A percentile compares a stretch with the other conserved stretches of the same genome.
phyloP scores from a whole-genome alignment of 2,113 vertebrate species.

The Leptobrachium ailaonicum region DNA sequence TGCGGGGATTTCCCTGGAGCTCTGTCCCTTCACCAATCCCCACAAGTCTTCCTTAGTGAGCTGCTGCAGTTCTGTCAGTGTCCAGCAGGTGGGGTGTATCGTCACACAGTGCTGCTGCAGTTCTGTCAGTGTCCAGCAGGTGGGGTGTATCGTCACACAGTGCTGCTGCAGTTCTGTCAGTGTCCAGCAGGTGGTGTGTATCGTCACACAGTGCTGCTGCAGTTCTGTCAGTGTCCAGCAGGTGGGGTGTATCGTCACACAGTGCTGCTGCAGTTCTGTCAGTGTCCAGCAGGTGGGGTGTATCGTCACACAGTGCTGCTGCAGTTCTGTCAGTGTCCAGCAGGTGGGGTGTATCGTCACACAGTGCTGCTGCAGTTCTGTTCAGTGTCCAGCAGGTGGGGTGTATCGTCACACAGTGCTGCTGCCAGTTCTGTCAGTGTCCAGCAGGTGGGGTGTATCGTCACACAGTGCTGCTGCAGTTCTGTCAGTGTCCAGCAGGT shows the following conservation, averaged over 20 bases:
- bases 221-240: background rate
- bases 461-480: conserved; percentile 8
- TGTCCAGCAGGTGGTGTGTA: background rate
- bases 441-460: conserved; percentile 11
- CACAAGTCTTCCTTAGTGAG: too few species aligned
- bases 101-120: too few species aligned
- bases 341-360: conserved; percentile 22
- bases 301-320: too few species aligned
- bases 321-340: background rate
- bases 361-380: background rate
- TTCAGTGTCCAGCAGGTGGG: background rate
- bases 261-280: background rate
- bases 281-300: background rate
- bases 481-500: background rate
- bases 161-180: background rate
- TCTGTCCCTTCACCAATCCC: background rate
- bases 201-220: too few species aligned
- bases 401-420: background rate
- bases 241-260: conserved; percentile 24
- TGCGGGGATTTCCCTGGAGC: too few species aligned
- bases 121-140: background rate
- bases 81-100: background rate
- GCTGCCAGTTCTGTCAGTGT: background rate
- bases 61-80: background rate
- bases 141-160: conserved; percentile 16